These are phyloP conservation scores for Mustelus asterias DNA, from an alignment of 2,113 vertebrate species.

Conservation along the genomic window DNA sequence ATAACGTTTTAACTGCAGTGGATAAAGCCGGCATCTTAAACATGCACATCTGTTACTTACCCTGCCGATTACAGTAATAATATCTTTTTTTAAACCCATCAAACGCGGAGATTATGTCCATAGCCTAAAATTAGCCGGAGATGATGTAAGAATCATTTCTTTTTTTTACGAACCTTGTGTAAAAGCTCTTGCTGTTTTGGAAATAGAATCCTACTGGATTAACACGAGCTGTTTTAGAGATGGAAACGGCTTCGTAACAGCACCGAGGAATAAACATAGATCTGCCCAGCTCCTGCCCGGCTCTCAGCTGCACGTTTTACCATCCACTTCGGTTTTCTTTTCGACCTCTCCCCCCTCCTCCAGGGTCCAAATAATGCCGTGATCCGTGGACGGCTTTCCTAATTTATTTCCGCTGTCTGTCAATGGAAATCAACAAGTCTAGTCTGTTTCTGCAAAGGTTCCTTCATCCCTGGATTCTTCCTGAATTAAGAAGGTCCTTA, in stretches of 20 bases:
- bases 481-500: background rate
- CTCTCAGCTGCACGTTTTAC: background rate
- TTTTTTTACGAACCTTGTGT: constrained; percentile 27
- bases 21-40: background rate
- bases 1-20: background rate
- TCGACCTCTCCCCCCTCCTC: background rate
- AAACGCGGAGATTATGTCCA: constrained; percentile 5
- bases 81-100: background rate
- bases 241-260: background rate
- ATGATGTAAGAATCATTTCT: background rate
- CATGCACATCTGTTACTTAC: constrained; percentile 6
- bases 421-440: constrained; percentile 72
- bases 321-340: background rate
- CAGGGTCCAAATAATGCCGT: constrained; percentile 41
- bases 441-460: constrained; percentile 44
- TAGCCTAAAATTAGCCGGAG: background rate
- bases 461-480: constrained; percentile 40
- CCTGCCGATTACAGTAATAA: background rate
- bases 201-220: constrained; percentile 22
- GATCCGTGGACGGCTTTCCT: constrained; percentile 39
- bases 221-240: background rate
- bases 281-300: background rate
- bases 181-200: constrained; percentile 25
- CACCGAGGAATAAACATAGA: background rate
- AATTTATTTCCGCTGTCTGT: constrained; percentile 40